Conservation (phyloP, 1,140 invertebrate species). For the Dendroctonus valens region DNA sequence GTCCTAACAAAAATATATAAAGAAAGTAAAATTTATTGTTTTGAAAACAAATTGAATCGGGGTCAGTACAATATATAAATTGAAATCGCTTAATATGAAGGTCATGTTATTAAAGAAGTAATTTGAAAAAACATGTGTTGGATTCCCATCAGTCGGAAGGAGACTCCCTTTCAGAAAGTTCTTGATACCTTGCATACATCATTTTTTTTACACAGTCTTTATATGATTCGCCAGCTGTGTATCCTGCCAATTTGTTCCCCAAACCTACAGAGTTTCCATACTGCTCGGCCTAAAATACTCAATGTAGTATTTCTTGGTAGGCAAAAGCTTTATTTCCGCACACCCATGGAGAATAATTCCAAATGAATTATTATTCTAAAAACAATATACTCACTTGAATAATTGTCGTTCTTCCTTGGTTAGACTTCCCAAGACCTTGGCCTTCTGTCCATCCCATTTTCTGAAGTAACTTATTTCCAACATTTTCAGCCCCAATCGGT, state of each 20-base stretch:
- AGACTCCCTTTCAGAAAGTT: constrained; percentile 62
- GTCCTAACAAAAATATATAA: too few species aligned
- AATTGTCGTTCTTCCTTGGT: constrained; percentile 91
- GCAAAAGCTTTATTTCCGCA: neutral
- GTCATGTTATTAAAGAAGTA: too few species aligned
- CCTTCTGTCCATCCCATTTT: constrained; percentile 99
- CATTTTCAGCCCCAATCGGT: constrained; percentile 80
- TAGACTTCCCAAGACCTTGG: constrained; percentile 87
- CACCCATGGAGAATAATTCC: too few species aligned
- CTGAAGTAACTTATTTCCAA: constrained; percentile 90
- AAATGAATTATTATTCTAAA: neutral
- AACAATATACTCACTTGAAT: constrained; percentile 67
- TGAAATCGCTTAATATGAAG: too few species aligned
- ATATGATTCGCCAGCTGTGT: constrained; percentile 81
- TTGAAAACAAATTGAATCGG: too few species aligned
- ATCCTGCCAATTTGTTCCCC: constrained; percentile 70
- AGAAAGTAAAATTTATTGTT: too few species aligned
- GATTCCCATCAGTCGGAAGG: neutral
- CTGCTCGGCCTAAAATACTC: constrained; percentile 56
- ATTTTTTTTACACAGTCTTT: constrained; percentile 91
- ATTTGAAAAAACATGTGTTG: too few species aligned
- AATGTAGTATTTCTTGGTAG: neutral
- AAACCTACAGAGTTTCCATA: constrained; percentile 70
- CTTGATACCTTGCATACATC: constrained; percentile 80
- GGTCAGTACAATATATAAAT: too few species aligned